Evolutionary conservation across 2,888 invertebrate species (phyloP).

Genomic region (Hypsopygia costalis): DNA sequence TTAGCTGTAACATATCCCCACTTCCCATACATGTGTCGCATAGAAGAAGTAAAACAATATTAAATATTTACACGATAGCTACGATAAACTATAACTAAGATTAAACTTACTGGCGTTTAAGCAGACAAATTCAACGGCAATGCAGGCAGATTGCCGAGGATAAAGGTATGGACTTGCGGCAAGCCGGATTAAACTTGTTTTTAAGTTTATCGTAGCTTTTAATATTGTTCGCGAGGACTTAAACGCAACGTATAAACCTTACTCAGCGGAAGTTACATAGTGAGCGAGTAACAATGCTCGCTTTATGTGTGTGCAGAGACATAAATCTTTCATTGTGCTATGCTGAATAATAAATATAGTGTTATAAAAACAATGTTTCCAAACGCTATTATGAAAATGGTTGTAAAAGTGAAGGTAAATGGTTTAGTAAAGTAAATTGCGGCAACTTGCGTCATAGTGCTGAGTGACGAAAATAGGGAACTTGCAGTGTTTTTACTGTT

Average conservation of each 20-base stretch:
- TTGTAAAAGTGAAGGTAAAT: too few relatives aligned
- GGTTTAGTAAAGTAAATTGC: too few relatives aligned
- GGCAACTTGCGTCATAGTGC: too few relatives aligned
- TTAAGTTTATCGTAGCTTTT: constrained; percentile 75
- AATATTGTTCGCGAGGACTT: constrained; percentile 73
- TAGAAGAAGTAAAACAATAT: too few relatives aligned
- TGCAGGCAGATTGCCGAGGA: constrained; percentile 59
- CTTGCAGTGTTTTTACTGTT: too few relatives aligned
- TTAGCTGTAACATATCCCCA: too few relatives aligned
- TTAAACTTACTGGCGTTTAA: constrained; percentile 36
- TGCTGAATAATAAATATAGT: constrained; percentile 6
- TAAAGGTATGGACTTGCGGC: constrained; percentile 56
- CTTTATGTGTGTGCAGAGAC: constrained; percentile 4
- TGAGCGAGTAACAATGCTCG: constrained; percentile 35
- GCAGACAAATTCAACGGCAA: constrained; percentile 58
- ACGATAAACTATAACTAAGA: constrained; percentile 19
- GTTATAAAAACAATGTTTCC: constrained; percentile 1
- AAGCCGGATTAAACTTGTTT: constrained; percentile 75
- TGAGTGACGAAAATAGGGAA: too few relatives aligned
- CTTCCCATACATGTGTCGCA: too few relatives aligned
- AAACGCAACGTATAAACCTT: constrained; percentile 62
- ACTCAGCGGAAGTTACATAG: constrained; percentile 39
- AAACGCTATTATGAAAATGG: too few relatives aligned
- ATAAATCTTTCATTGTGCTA: constrained; percentile 10
- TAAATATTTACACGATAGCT: too few relatives aligned